These are phyloP conservation scores for Rotaria magnacalcarata DNA, from an alignment of 2,888 invertebrate genomes.

Conservation along the genomic window DNA sequence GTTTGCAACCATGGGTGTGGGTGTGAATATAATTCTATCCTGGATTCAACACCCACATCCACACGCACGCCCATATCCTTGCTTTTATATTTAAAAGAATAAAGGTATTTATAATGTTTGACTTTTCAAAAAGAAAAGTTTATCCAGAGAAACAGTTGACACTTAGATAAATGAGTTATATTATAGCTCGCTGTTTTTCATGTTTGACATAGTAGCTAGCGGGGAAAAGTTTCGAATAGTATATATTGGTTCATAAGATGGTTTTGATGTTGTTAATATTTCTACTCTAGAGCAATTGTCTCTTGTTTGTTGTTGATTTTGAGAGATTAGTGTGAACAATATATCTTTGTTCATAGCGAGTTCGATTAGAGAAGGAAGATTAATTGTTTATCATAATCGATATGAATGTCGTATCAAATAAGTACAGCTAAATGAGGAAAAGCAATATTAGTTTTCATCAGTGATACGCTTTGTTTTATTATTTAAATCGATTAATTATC, in stretches of 20 bases:
- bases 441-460: not conserved
- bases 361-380: not conserved
- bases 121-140: too few species aligned
- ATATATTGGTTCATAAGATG: not conserved
- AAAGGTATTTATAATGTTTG: too few species aligned
- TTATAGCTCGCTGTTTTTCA: too few species aligned
- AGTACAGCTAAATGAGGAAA: constrained; percentile 6
- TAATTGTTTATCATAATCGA: not conserved
- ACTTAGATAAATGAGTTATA: too few species aligned
- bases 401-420: not conserved
- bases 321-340: not conserved
- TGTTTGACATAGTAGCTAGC: not conserved
- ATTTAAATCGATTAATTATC: not conserved
- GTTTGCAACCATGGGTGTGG: too few species aligned
- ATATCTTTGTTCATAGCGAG: constrained; percentile 13
- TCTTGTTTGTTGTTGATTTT: not conserved
- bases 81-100: too few species aligned
- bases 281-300: not conserved
- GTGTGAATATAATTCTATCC: too few species aligned
- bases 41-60: too few species aligned
- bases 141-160: too few species aligned
- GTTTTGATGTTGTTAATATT: not conserved
- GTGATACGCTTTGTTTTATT: too few species aligned
- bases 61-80: too few species aligned
- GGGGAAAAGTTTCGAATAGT: not conserved